A percentile compares a stretch with the other conserved stretches of the same genome.
These are phyloP conservation scores for Drosophila hamatofila DNA, from an alignment of 2,888 invertebrate genomes.

Conservation along the genomic window DNA sequence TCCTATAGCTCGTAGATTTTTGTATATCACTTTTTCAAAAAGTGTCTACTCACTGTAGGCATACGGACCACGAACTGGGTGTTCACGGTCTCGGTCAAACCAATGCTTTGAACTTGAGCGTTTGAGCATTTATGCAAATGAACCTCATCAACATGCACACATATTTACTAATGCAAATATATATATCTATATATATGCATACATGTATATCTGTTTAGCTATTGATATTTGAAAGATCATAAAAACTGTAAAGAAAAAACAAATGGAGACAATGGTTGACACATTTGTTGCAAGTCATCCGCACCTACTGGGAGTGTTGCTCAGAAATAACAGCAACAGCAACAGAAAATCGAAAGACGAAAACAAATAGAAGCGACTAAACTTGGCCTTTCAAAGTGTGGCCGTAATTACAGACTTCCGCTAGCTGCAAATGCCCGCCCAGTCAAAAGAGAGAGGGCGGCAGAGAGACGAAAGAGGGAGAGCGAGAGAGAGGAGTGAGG, in stretches of 20 bases:
- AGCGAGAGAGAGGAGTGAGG: neutral
- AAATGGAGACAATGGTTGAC: conserved; percentile 32
- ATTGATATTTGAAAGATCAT: conserved; percentile 62
- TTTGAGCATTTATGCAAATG: conserved; percentile 50
- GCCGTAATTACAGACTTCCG: conserved; percentile 74
- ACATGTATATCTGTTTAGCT: conserved; percentile 20
- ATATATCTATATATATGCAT: conserved; percentile 9
- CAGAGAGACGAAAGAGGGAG: neutral
- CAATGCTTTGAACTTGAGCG: conserved; percentile 65
- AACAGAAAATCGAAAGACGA: neutral
- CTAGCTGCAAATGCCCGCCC: conserved; percentile 45
- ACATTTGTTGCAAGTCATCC: conserved; percentile 43
- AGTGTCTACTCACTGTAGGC: conserved; percentile 17
- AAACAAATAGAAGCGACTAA: conserved; percentile 20
- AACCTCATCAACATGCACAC: conserved; percentile 30
- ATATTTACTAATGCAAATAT: conserved; percentile 57
- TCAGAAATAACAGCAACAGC: conserved; percentile 7
- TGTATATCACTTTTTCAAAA: conserved; percentile 2
- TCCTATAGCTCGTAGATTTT: neutral
- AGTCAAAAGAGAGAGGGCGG: neutral
- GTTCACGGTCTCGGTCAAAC: conserved; percentile 46
- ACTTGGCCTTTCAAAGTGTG: conserved; percentile 60
- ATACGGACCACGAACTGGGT: neutral
- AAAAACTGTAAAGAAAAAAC: conserved; percentile 4
- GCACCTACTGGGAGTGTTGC: conserved; percentile 18